Evolutionary conservation across 2,888 invertebrate species (phyloP).

Genomic region (Drosophila cracens): DNA sequence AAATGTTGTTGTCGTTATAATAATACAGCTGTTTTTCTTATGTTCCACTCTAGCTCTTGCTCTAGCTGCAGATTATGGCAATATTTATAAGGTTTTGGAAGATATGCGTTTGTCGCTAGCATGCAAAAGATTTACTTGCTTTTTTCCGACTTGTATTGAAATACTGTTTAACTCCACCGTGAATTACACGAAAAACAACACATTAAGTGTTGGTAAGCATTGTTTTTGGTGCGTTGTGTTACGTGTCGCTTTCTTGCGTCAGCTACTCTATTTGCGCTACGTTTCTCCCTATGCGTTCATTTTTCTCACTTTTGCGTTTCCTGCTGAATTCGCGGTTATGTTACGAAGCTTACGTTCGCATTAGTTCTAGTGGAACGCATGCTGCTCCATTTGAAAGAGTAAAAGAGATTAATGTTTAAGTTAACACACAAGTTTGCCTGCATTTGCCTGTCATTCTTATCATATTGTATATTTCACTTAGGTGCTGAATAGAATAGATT

Average conservation of each 20-base stretch:
- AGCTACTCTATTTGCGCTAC: conserved; percentile 8
- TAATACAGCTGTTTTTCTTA: conserved; percentile 49
- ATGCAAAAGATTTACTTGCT: conserved; percentile 16
- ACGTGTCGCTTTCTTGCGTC: conserved; percentile 2
- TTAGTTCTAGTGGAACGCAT: neutral
- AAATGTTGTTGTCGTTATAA: conserved; percentile 26
- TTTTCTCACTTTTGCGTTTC: conserved; percentile 16
- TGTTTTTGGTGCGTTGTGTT: neutral
- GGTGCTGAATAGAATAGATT: neutral
- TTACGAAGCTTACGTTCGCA: neutral
- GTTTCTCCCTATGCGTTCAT: conserved; percentile 1
- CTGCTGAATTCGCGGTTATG: neutral
- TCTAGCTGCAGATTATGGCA: neutral
- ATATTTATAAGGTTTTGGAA: conserved; percentile 20
- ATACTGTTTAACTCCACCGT: conserved; percentile 57
- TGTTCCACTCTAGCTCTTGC: conserved; percentile 1
- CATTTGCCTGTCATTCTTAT: neutral
- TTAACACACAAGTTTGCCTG: neutral
- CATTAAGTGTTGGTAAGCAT: conserved; percentile 33
- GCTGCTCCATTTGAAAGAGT: neutral
- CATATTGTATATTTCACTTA: conserved; percentile 5
- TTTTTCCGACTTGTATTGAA: conserved; percentile 49
- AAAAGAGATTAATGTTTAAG: neutral
- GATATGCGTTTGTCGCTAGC: conserved; percentile 20
- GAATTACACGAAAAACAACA: conserved; percentile 54